Evolutionary conservation across 2,888 invertebrate species (phyloP).

Genomic region (Drosophila seclusa): DNA sequence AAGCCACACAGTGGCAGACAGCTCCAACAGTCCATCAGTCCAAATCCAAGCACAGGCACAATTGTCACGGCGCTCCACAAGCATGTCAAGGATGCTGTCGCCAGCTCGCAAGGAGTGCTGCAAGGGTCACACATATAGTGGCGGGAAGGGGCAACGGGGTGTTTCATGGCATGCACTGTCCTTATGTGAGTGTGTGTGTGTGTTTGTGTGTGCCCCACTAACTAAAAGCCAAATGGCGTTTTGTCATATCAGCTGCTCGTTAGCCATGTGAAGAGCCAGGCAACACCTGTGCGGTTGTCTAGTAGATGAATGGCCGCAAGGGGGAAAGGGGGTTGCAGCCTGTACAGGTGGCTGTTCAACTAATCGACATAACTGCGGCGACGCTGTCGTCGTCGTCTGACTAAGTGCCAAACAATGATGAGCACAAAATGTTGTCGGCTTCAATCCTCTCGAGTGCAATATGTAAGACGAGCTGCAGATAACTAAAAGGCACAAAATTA

Average conservation of each 20-base stretch:
- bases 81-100: conserved; percentile 75
- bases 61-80: conserved; percentile 71
- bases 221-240: conserved; percentile 76
- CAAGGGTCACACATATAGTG: neutral
- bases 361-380: conserved; percentile 67
- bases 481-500: neutral
- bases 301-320: neutral
- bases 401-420: conserved; percentile 78
- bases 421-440: conserved; percentile 54
- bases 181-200: conserved; percentile 1
- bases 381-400: conserved; percentile 48
- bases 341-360: conserved; percentile 41
- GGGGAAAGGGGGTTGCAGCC: conserved; percentile 9
- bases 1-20: conserved; percentile 21
- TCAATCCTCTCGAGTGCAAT: conserved; percentile 27
- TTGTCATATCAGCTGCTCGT: conserved; percentile 77
- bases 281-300: conserved; percentile 6
- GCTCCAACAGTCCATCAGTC: conserved; percentile 31
- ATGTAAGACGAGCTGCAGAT: conserved; percentile 13
- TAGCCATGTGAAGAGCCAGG: conserved; percentile 55
- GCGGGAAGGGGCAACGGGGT: neutral
- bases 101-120: conserved; percentile 39
- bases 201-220: conserved; percentile 39
- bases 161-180: conserved; percentile 39
- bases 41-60: conserved; percentile 46